A percentile compares a stretch with the other conserved stretches of the same genome.
Evolutionary conservation across 1,140 invertebrate genomes (phyloP).

Genomic region (Listronotus oregonensis): DNA sequence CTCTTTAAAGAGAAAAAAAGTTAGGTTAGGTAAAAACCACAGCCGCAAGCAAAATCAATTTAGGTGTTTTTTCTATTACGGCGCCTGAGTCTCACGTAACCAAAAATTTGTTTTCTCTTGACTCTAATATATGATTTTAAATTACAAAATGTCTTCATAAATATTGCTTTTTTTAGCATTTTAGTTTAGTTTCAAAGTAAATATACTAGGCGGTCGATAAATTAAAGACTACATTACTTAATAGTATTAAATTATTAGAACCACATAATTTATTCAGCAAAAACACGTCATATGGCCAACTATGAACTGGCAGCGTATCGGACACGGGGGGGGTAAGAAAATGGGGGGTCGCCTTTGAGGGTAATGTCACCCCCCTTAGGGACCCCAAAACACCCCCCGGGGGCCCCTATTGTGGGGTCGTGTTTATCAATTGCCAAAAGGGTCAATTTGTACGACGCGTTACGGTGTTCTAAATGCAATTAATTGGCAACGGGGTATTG

Average conservation of each 20-base stretch:
- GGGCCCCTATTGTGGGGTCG: slow-evolving; percentile 19
- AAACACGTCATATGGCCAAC: slow-evolving; percentile 30
- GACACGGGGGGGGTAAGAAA: slow-evolving; percentile 29
- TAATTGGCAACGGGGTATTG: slow-evolving; percentile 19
- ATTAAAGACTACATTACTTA: background rate
- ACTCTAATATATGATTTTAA: too few species aligned
- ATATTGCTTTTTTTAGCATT: too few species aligned
- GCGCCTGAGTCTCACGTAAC: too few species aligned
- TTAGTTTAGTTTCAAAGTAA: too few species aligned
- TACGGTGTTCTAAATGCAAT: slow-evolving; percentile 18
- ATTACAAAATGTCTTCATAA: too few species aligned
- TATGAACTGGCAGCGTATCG: background rate
- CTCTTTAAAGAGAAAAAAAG: too few species aligned
- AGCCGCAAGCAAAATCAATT: too few species aligned
- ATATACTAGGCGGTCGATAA: background rate
- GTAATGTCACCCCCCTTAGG: slow-evolving; percentile 31
- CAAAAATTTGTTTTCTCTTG: too few species aligned
- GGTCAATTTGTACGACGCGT: slow-evolving; percentile 33
- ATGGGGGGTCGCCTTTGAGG: slow-evolving; percentile 23
- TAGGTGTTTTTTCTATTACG: too few species aligned
- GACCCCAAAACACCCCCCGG: slow-evolving; percentile 34
- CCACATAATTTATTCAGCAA: background rate
- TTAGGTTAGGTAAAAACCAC: too few species aligned
- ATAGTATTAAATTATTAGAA: background rate
- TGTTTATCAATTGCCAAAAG: slow-evolving; percentile 36